Percentiles rank a stretch among this genome's conserved stretches.
Evolutionary conservation across 2,113 vertebrate species (phyloP).

Genomic region (Chaetodon trifascialis): DNA sequence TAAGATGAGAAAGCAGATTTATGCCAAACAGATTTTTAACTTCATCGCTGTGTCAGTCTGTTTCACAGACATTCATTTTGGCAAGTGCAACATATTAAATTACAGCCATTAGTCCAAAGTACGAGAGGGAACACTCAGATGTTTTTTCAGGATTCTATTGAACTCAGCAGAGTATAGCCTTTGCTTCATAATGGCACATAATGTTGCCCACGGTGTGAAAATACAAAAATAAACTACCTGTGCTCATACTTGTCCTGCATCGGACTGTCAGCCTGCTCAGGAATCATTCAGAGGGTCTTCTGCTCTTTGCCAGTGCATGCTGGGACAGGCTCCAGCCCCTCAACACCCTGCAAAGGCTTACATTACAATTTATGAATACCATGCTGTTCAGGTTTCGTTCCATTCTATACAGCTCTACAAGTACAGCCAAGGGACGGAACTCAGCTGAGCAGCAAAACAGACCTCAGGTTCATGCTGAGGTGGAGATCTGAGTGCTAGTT

Average conservation of each 20-base stretch:
- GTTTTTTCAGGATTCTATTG: no score
- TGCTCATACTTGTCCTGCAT: no score
- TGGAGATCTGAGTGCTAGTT: not conserved
- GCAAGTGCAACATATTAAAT: not conserved
- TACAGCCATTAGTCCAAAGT: not conserved
- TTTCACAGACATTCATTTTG: not conserved
- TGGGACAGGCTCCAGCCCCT: not conserved
- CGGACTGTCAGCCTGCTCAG: not conserved
- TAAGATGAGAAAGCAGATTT: not conserved
- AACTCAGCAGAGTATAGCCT: no score
- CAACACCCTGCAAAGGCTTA: not conserved
- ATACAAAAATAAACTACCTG: not conserved
- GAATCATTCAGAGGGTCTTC: not conserved
- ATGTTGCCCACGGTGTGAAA: not conserved
- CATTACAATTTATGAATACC: not conserved
- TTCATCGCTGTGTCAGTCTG: not conserved
- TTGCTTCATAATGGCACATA: not conserved
- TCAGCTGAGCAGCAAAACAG: not conserved
- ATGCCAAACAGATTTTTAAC: not conserved
- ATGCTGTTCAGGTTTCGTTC: constrained; percentile 2
- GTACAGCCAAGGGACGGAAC: not conserved
- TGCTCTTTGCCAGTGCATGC: not conserved
- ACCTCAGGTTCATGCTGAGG: not conserved
- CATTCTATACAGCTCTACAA: not conserved
- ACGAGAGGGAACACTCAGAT: not conserved